Conservation (phyloP, 2,888 invertebrate species). For the Oxytorus armatus region DNA sequence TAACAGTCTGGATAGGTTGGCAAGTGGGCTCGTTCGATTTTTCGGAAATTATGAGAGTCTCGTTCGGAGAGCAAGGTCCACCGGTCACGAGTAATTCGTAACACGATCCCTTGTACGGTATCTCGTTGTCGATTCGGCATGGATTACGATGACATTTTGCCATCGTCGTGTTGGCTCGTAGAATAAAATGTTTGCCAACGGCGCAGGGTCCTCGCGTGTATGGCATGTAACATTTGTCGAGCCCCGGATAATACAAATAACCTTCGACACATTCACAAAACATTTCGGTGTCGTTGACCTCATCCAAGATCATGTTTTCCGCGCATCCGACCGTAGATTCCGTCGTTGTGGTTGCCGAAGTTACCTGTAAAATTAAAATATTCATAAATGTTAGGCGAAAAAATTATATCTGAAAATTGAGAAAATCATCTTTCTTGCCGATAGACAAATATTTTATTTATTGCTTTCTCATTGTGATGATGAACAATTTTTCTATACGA, state of each 20-base stretch:
- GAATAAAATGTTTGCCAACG: conserved; percentile 85
- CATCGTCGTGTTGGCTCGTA: conserved; percentile 85
- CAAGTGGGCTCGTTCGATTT: conserved; percentile 86
- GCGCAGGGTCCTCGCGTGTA: conserved; percentile 88
- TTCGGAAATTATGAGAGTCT: conserved; percentile 87
- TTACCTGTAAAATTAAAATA: not conserved
- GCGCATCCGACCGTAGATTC: conserved; percentile 36
- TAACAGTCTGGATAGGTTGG: conserved; percentile 37
- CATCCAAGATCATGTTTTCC: conserved; percentile 59
- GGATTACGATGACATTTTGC: conserved; percentile 87
- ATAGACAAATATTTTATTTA: too few relatives aligned
- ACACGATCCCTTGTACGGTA: conserved; percentile 84
- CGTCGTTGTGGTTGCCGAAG: not conserved
- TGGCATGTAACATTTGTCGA: conserved; percentile 87
- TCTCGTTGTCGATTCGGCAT: conserved; percentile 85
- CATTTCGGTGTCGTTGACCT: conserved; percentile 11
- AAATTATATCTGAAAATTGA: too few relatives aligned
- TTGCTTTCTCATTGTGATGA: too few relatives aligned
- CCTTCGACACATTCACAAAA: conserved; percentile 68
- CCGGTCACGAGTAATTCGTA: conserved; percentile 82
- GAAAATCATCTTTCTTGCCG: too few relatives aligned
- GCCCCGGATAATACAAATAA: conserved; percentile 86
- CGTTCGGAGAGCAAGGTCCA: conserved; percentile 83
- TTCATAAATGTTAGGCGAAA: conserved; percentile 10
- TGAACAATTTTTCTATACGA: too few relatives aligned